These are phyloP conservation scores for Austrolebias charrua DNA, from an alignment of 2,797 vertebrate species.

Conservation along the genomic window DNA sequence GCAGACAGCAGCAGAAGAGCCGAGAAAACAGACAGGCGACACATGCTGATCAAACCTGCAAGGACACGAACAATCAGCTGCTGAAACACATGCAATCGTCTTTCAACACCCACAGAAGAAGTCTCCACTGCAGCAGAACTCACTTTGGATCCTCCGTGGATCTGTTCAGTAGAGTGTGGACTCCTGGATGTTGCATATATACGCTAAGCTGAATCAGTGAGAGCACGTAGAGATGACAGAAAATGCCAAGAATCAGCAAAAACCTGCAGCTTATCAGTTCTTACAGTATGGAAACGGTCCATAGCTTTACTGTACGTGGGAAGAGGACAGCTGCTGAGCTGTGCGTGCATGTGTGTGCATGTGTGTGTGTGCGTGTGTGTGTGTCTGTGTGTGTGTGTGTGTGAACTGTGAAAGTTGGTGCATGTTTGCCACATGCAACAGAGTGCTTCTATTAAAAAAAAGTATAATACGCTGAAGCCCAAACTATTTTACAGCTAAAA, in stretches of 20 bases:
- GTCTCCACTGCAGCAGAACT: not conserved
- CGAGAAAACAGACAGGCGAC: not conserved
- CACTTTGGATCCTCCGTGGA: not conserved
- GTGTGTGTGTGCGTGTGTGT: not conserved
- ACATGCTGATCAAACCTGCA: not conserved
- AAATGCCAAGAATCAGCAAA: not conserved
- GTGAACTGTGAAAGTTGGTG: not conserved
- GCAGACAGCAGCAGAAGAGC: conserved; percentile 48
- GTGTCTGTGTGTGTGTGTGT: not conserved
- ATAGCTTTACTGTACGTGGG: not conserved
- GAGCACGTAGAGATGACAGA: not conserved
- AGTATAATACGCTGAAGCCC: too few relatives aligned
- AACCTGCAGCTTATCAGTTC: not conserved
- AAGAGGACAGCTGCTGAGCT: not conserved
- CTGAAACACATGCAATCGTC: not conserved
- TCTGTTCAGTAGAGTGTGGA: not conserved
- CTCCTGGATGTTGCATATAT: not conserved
- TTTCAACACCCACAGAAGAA: not conserved
- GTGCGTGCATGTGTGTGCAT: not conserved
- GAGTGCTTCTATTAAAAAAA: too few relatives aligned
- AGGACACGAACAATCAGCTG: not conserved
- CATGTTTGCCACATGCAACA: too few relatives aligned
- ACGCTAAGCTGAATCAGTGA: not conserved
- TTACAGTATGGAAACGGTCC: not conserved
- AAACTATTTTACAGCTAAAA: too few relatives aligned